phyloP scores from a whole-genome alignment of 2,888 invertebrate species.

The Dusona sp. region DNA sequence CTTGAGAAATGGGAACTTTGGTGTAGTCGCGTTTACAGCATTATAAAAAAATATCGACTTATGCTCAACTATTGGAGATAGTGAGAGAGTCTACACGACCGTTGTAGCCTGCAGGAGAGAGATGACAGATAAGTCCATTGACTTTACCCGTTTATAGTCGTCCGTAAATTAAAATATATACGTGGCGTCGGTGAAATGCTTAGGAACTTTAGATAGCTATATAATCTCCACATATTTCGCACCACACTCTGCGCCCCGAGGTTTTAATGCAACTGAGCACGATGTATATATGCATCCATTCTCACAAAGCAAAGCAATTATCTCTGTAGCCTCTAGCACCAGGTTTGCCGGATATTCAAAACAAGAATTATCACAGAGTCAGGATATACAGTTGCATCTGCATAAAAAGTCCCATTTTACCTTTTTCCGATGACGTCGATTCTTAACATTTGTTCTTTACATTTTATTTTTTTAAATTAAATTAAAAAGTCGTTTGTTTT shows the following conservation, averaged over 20 bases:
- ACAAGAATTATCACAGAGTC: neutral
- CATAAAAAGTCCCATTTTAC: neutral
- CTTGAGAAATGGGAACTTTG: neutral
- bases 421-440: neutral
- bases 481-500: neutral
- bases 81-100: neutral
- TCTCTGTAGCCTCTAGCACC: neutral
- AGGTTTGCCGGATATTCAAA: slow-evolving; percentile 10
- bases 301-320: slow-evolving; percentile 8
- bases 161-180: neutral
- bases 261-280: slow-evolving; percentile 1
- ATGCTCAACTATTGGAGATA: neutral
- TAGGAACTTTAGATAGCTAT: slow-evolving; percentile 3
- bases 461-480: neutral
- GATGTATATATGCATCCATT: neutral
- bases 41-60: no score
- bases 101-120: neutral
- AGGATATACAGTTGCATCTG: neutral
- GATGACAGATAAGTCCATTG: neutral
- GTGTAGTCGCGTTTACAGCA: neutral
- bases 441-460: neutral
- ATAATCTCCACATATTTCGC: slow-evolving; percentile 15
- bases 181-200: slow-evolving; percentile 9
- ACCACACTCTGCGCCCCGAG: neutral
- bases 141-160: neutral